Conservation (phyloP, 2,113 vertebrate species). For the Campylomormyrus numenius region DNA sequence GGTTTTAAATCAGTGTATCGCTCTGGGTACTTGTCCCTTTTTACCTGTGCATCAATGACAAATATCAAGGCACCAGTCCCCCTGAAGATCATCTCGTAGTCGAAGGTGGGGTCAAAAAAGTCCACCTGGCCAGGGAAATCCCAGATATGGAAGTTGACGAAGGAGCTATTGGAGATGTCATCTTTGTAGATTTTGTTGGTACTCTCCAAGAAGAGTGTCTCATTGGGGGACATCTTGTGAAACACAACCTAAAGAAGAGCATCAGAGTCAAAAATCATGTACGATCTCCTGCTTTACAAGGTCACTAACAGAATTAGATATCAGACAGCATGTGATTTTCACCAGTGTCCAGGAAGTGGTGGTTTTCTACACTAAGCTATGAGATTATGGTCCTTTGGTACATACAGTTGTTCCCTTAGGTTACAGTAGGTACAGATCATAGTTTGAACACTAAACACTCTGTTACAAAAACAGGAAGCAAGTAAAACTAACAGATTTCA, state of each 20-base stretch:
- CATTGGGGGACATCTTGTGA: constrained; percentile 98
- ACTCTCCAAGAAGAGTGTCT: constrained; percentile 95
- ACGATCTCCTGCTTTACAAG: background rate
- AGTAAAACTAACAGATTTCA: background rate
- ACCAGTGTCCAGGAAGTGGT: background rate
- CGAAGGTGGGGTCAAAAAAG: constrained; percentile 96
- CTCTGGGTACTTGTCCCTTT: background rate
- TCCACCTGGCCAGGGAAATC: constrained; percentile 98
- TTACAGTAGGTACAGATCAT: background rate
- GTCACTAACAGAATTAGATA: background rate
- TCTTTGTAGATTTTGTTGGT: constrained; percentile 99
- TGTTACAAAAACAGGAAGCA: background rate
- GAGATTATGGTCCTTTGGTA: background rate
- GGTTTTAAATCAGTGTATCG: background rate
- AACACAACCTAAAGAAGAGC: constrained; percentile 77
- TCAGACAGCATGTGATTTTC: background rate
- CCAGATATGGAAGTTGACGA: constrained; percentile 99
- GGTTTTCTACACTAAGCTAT: background rate
- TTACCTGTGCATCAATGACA: constrained; percentile 97
- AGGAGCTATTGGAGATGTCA: constrained; percentile 96
- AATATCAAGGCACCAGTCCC: constrained; percentile 97
- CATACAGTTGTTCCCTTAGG: background rate
- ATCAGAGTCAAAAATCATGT: background rate
- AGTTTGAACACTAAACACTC: background rate
- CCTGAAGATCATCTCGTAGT: constrained; percentile 99